These are phyloP conservation scores for Agrochola circellaris DNA, from an alignment of 2,888 invertebrate genomes.

Conservation along the genomic window DNA sequence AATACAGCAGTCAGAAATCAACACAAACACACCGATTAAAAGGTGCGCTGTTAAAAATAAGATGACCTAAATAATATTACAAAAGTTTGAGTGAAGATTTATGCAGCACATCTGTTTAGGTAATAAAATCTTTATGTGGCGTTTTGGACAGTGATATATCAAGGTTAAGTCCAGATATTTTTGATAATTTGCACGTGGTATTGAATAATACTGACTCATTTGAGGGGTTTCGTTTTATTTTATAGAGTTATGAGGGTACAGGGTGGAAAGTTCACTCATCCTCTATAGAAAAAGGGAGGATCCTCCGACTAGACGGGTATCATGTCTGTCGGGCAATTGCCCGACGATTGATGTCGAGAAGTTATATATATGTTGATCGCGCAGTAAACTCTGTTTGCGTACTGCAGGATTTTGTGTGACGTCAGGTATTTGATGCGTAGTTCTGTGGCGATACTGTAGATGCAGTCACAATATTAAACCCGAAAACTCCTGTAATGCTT, in stretches of 20 bases:
- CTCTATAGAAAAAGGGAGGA: no score
- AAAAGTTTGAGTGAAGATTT: slow-evolving; percentile 34
- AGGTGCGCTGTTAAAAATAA: slow-evolving; percentile 35
- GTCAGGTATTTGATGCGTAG: no score
- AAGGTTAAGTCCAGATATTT: slow-evolving; percentile 25
- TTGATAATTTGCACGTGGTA: slow-evolving; percentile 3
- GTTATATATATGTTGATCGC: no score
- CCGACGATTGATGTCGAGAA: no score
- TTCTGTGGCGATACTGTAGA: no score
- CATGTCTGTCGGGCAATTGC: no score
- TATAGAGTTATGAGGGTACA: not conserved
- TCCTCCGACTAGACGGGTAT: no score
- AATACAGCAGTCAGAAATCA: not conserved
- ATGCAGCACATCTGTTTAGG: slow-evolving; percentile 54
- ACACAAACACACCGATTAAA: not conserved
- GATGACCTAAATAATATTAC: slow-evolving; percentile 29
- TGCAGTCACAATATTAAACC: no score
- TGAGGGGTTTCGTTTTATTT: not conserved
- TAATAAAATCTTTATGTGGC: slow-evolving; percentile 53
- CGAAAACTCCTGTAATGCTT: not conserved
- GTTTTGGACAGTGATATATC: slow-evolving; percentile 29
- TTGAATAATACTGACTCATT: slow-evolving; percentile 3
- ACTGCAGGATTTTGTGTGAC: no score
- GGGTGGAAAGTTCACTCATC: no score
- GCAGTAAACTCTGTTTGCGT: no score